phyloP scores from a whole-genome alignment of 2,888 invertebrate genomes.

The Orgyia antiqua region DNA sequence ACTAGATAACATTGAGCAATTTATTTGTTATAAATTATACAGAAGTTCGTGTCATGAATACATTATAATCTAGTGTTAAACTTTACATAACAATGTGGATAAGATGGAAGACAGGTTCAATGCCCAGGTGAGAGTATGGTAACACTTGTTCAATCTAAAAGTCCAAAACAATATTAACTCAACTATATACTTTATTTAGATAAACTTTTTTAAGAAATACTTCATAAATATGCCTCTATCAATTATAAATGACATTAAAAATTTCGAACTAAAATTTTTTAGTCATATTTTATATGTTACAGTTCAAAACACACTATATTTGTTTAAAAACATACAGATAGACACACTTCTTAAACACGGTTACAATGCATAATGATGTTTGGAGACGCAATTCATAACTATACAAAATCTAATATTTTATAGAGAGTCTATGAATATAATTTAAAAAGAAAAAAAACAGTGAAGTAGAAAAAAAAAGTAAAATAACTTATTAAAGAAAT shows the following conservation, averaged over 20 bases:
- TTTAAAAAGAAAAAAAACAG: constrained; percentile 5
- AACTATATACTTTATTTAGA: constrained; percentile 25
- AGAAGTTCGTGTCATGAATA: constrained; percentile 30
- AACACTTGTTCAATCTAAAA: constrained; percentile 43
- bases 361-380: constrained; percentile 18
- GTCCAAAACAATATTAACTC: constrained; percentile 22
- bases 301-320: constrained; percentile 16
- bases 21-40: constrained; percentile 31
- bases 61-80: constrained; percentile 30
- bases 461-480: constrained; percentile 4
- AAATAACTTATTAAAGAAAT: constrained; percentile 5
- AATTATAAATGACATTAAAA: constrained; percentile 5
- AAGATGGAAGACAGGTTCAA: constrained; percentile 55
- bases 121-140: constrained; percentile 63
- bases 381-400: constrained; percentile 14
- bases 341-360: constrained; percentile 23
- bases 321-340: constrained; percentile 17
- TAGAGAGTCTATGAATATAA: constrained; percentile 12
- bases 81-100: constrained; percentile 68
- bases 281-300: constrained; percentile 12
- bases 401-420: not conserved
- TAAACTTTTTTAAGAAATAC: constrained; percentile 26
- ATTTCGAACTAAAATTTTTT: constrained; percentile 11
- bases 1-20: constrained; percentile 71
- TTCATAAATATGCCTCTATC: constrained; percentile 29